phyloP scores from a whole-genome alignment of 2,113 vertebrate genomes.

The Daubentonia madagascariensis region DNA sequence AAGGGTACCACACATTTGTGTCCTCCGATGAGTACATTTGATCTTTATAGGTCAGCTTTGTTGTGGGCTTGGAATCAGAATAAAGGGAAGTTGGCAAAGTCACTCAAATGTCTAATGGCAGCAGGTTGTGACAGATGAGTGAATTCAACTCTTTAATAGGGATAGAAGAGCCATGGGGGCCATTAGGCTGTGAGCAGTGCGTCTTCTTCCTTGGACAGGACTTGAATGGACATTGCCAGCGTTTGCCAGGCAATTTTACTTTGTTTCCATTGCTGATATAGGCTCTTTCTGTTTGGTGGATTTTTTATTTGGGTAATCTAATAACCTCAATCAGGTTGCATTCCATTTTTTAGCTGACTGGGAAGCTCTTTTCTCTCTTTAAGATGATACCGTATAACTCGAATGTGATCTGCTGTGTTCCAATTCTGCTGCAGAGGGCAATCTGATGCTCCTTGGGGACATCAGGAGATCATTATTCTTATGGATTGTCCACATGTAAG shows the following conservation, averaged over 20 bases:
- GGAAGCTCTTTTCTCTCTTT: background rate
- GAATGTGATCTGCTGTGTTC: background rate
- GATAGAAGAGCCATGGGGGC: background rate
- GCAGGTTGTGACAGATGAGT: background rate
- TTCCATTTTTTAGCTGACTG: background rate
- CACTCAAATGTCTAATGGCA: background rate
- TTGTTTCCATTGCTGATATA: background rate
- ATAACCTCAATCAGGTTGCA: background rate
- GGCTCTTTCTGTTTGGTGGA: background rate
- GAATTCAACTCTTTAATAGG: background rate
- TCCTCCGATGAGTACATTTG: background rate
- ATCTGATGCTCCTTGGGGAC: background rate
- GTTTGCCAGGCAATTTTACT: background rate
- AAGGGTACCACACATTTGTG: background rate
- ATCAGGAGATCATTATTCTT: background rate
- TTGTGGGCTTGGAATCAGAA: background rate
- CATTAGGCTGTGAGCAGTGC: background rate
- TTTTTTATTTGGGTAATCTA: background rate
- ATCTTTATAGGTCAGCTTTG: constrained; percentile 21
- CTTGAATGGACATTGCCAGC: background rate
- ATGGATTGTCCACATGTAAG: background rate
- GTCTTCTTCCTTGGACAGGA: background rate
- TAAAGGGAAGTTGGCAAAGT: background rate
- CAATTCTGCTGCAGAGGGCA: background rate
- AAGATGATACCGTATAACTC: background rate